Evolutionary conservation across 2,888 invertebrate genomes (phyloP).

Genomic region (Calephelis perditalis): DNA sequence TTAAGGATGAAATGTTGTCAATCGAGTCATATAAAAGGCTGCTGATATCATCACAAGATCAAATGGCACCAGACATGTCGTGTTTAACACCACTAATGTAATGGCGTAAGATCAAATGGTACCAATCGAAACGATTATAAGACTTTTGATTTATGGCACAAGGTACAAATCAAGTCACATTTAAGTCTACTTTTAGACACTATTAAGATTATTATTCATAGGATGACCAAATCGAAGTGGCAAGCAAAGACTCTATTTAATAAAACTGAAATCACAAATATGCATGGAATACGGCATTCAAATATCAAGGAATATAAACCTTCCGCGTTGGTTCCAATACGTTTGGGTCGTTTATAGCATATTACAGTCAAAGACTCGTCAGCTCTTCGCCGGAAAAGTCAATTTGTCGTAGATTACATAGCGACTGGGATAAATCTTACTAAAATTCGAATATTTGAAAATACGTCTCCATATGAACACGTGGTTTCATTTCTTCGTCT

Average conservation of each 20-base stretch:
- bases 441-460: constrained; percentile 54
- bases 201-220: too few species aligned
- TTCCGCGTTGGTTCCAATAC: constrained; percentile 64
- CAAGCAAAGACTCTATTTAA: constrained; percentile 50
- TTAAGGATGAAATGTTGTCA: too few species aligned
- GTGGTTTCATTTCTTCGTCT: background rate
- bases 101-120: too few species aligned
- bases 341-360: constrained; percentile 71
- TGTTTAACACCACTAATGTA: too few species aligned
- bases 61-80: too few species aligned
- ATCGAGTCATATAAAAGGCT: too few species aligned
- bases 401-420: constrained; percentile 71
- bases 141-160: too few species aligned
- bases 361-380: constrained; percentile 69
- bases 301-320: constrained; percentile 73
- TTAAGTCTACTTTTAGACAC: too few species aligned
- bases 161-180: too few species aligned
- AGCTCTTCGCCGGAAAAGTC: constrained; percentile 69
- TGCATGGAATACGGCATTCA: constrained; percentile 68
- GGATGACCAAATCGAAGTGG: background rate
- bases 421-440: constrained; percentile 53
- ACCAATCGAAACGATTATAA: too few species aligned
- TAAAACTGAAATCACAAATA: constrained; percentile 42
- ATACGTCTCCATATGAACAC: constrained; percentile 49
- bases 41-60: too few species aligned